Evolutionary conservation across 2,888 invertebrate genomes (phyloP).

Genomic region (Acronicta leporina): DNA sequence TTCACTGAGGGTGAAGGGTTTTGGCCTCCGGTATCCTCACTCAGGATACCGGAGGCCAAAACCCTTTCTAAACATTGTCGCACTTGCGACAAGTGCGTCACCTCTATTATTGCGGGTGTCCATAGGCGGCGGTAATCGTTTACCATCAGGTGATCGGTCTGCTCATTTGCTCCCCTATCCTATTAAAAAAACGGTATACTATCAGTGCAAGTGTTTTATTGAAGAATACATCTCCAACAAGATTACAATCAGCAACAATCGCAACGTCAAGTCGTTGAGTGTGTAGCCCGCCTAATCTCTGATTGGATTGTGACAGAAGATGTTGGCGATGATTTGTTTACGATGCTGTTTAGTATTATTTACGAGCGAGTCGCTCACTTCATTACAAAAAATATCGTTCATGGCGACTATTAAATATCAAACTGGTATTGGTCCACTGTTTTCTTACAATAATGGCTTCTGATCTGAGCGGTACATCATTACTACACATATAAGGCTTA

Average conservation of each 20-base stretch:
- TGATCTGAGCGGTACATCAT: conserved; percentile 38
- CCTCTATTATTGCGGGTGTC: too few relatives aligned
- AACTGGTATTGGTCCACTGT: conserved; percentile 32
- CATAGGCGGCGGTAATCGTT: too few relatives aligned
- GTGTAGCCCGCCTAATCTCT: conserved; percentile 24
- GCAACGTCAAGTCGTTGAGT: neutral
- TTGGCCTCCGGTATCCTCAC: too few relatives aligned
- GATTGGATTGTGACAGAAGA: conserved; percentile 44
- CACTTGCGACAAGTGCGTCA: too few relatives aligned
- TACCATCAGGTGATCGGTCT: too few relatives aligned
- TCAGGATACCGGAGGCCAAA: too few relatives aligned
- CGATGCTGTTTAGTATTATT: conserved; percentile 40
- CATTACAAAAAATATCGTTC: conserved; percentile 47
- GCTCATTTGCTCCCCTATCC: too few relatives aligned
- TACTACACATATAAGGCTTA: neutral
- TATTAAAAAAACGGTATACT: too few relatives aligned
- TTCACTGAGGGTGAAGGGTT: too few relatives aligned
- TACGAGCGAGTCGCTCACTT: conserved; percentile 46
- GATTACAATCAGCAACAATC: neutral
- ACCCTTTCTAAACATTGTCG: too few relatives aligned
- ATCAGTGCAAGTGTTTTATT: too few relatives aligned
- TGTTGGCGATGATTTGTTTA: conserved; percentile 53
- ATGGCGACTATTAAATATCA: conserved; percentile 31
- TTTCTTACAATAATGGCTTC: conserved; percentile 17
- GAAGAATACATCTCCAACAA: too few relatives aligned